Conservation (phyloP, 1,140 invertebrate species). For the Cydia splendana region DNA sequence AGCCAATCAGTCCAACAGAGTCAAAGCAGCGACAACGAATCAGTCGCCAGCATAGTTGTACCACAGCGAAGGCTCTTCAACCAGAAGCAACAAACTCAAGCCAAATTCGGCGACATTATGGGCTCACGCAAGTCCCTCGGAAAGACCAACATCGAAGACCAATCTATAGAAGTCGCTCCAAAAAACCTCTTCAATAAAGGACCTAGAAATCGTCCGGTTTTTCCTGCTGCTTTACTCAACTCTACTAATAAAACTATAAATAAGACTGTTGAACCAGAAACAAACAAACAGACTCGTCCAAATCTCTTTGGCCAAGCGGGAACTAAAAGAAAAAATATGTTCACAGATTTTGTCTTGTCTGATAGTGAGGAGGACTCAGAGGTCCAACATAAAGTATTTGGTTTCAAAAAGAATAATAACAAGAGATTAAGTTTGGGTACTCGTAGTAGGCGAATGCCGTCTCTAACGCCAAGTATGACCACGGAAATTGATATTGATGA, state of each 20-base stretch:
- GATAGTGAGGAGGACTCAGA: conserved; percentile 73
- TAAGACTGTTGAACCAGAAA: conserved; percentile 51
- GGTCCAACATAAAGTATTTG: conserved; percentile 62
- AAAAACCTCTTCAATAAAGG: conserved; percentile 57
- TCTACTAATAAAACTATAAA: conserved; percentile 61
- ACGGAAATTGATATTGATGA: conserved; percentile 67
- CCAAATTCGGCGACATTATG: conserved; percentile 55
- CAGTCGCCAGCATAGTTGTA: conserved; percentile 67
- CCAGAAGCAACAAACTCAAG: conserved; percentile 52
- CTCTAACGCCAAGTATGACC: conserved; percentile 55
- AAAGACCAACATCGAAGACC: conserved; percentile 51
- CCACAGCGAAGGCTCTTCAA: conserved; percentile 64
- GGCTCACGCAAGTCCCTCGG: conserved; percentile 52
- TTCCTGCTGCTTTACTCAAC: conserved; percentile 58
- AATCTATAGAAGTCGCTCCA: conserved; percentile 51
- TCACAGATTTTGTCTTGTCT: conserved; percentile 64
- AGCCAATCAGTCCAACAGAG: conserved; percentile 59
- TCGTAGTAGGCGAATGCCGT: conserved; percentile 40
- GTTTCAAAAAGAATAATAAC: conserved; percentile 51
- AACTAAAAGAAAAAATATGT: conserved; percentile 66
- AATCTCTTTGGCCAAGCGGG: conserved; percentile 61
- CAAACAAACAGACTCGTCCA: conserved; percentile 48
- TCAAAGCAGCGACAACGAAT: conserved; percentile 71
- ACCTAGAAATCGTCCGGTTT: conserved; percentile 52
- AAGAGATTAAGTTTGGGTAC: conserved; percentile 42